A percentile compares a stretch with the other conserved stretches of the same genome.
phyloP scores from a whole-genome alignment of 2,888 invertebrate genomes.

The Lasioglossum morio region DNA sequence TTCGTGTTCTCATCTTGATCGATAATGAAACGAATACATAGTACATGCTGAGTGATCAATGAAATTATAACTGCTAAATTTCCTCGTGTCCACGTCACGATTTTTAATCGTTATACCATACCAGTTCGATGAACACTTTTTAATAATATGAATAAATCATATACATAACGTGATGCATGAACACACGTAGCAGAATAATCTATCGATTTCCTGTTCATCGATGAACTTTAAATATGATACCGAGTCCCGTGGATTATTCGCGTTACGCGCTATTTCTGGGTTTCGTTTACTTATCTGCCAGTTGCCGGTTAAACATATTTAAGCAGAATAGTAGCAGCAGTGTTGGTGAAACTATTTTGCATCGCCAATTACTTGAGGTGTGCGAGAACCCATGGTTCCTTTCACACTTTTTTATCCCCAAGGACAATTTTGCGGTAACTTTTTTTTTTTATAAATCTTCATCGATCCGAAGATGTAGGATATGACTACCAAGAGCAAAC shows the following conservation, averaged over 20 bases:
- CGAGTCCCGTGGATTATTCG: background rate
- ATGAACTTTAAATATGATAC: background rate
- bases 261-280: background rate
- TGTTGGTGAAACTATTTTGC: too few species aligned
- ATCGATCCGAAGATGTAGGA: too few species aligned
- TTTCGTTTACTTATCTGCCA: background rate
- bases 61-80: background rate
- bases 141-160: background rate
- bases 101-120: background rate
- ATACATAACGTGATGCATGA: background rate
- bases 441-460: too few species aligned
- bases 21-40: slow-evolving; percentile 15
- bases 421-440: too few species aligned
- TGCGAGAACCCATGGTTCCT: too few species aligned
- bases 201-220: background rate
- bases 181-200: background rate
- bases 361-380: too few species aligned
- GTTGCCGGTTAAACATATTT: background rate
- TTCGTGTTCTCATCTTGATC: slow-evolving; percentile 23
- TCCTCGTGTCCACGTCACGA: background rate
- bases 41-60: background rate
- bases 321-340: too few species aligned
- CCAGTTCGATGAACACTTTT: too few species aligned
- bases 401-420: too few species aligned
- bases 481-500: too few species aligned